These are phyloP conservation scores for Pseudorectes ferrugineus DNA, from an alignment of 2,113 vertebrate genomes.

Conservation along the genomic window DNA sequence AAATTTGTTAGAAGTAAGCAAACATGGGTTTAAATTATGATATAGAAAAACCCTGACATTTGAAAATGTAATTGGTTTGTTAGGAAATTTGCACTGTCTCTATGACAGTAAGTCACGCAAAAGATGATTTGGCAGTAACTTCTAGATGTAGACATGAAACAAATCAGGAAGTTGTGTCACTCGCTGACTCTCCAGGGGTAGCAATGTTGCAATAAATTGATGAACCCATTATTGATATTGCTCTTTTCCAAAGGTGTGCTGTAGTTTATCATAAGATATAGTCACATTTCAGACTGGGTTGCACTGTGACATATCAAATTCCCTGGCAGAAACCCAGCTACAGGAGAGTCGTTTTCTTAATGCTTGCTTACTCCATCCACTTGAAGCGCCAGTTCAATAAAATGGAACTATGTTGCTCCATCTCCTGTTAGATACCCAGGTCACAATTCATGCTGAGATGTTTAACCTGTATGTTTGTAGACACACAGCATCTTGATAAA, in stretches of 20 bases:
- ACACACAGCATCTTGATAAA: background rate
- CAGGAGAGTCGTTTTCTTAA: background rate
- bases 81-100: background rate
- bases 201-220: background rate
- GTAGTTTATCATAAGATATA: background rate
- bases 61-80: background rate
- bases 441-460: background rate
- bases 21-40: background rate
- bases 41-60: background rate
- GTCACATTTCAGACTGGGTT: background rate
- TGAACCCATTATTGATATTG: background rate
- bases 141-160: background rate
- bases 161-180: background rate
- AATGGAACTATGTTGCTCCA: background rate
- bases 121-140: background rate
- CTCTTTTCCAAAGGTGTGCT: background rate
- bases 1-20: background rate
- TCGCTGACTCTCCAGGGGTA: background rate
- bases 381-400: background rate
- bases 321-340: background rate
- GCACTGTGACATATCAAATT: background rate
- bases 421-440: background rate
- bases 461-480: background rate
- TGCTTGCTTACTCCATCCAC: background rate
- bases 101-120: background rate